phyloP scores from a whole-genome alignment of 2,797 vertebrate genomes.

The Micropoecilia bifurca region DNA sequence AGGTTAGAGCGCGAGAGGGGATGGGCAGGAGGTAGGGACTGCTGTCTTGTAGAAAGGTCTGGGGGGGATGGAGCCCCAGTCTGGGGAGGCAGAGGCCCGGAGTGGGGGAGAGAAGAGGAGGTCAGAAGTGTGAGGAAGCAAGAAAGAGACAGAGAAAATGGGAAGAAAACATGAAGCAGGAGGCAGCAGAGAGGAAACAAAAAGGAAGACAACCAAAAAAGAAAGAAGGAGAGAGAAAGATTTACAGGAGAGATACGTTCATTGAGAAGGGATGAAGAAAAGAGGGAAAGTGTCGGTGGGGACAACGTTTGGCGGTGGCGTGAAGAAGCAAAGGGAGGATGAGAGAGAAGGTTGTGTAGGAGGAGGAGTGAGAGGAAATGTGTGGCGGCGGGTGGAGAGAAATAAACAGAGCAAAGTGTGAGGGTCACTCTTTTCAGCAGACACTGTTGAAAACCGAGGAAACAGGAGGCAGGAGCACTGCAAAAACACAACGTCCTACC shows the following conservation, averaged over 20 bases:
- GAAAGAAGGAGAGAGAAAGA: constrained; percentile 45
- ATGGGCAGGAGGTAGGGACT: constrained; percentile 83
- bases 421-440: constrained; percentile 77
- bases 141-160: constrained; percentile 16
- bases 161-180: constrained; percentile 16
- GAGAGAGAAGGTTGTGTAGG: constrained; percentile 55
- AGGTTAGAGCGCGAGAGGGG: constrained; percentile 95
- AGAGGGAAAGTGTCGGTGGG: constrained; percentile 37
- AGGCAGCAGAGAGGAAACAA: constrained; percentile 33
- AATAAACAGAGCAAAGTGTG: constrained; percentile 79
- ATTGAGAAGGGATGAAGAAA: constrained; percentile 24
- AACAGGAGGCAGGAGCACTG: constrained; percentile 38
- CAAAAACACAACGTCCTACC: too few species aligned
- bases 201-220: constrained; percentile 36
- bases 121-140: constrained; percentile 25
- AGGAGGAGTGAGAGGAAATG: constrained; percentile 56
- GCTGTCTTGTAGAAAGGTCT: constrained; percentile 97
- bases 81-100: constrained; percentile 74
- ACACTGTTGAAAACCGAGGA: constrained; percentile 75
- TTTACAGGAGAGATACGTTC: constrained; percentile 58
- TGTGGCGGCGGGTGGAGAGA: constrained; percentile 74
- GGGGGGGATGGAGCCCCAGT: constrained; percentile 83
- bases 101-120: constrained; percentile 46
- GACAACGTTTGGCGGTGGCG: constrained; percentile 36
- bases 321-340: constrained; percentile 31